A percentile compares a stretch with the other conserved stretches of the same genome.
Conservation (phyloP, 2,888 invertebrate species). For the Caenorhabditis wallacei region DNA sequence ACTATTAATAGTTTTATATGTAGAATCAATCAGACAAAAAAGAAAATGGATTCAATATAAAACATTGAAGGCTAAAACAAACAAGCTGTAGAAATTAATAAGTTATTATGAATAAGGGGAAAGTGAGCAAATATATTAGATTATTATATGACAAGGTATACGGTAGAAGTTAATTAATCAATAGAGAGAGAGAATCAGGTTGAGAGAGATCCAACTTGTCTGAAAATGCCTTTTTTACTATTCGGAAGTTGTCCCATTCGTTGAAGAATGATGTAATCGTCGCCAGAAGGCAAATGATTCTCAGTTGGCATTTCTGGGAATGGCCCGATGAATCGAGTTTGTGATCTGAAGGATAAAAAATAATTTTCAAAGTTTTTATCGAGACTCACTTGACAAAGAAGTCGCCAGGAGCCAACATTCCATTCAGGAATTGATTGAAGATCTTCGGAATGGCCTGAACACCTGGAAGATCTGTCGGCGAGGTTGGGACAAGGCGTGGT, state of each 20-base stretch:
- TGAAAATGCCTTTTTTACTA: constrained; percentile 64
- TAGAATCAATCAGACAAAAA: not conserved
- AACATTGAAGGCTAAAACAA: constrained; percentile 35
- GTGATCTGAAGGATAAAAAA: constrained; percentile 28
- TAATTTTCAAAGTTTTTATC: not conserved
- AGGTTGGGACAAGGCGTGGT: constrained; percentile 34
- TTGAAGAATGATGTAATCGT: constrained; percentile 60
- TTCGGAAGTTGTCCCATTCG: constrained; percentile 68
- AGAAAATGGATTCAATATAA: constrained; percentile 28
- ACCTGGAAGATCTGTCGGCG: constrained; percentile 62
- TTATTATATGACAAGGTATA: constrained; percentile 30
- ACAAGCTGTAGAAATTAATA: constrained; percentile 7
- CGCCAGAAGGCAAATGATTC: constrained; percentile 32
- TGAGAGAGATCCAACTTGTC: constrained; percentile 58
- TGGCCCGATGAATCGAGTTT: constrained; percentile 57
- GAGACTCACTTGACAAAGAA: constrained; percentile 62
- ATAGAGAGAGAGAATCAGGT: constrained; percentile 19
- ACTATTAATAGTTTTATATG: constrained; percentile 23
- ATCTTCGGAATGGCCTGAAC: constrained; percentile 61
- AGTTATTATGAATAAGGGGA: constrained; percentile 32
- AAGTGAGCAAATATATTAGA: constrained; percentile 12
- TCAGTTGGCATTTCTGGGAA: constrained; percentile 42
- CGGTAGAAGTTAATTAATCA: constrained; percentile 24
- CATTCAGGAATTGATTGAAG: constrained; percentile 56
- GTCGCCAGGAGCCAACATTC: constrained; percentile 59